A percentile compares a stretch with the other conserved stretches of the same genome.
Evolutionary conservation across 2,888 invertebrate genomes (phyloP).

Genomic region (Isotomurus palustris): DNA sequence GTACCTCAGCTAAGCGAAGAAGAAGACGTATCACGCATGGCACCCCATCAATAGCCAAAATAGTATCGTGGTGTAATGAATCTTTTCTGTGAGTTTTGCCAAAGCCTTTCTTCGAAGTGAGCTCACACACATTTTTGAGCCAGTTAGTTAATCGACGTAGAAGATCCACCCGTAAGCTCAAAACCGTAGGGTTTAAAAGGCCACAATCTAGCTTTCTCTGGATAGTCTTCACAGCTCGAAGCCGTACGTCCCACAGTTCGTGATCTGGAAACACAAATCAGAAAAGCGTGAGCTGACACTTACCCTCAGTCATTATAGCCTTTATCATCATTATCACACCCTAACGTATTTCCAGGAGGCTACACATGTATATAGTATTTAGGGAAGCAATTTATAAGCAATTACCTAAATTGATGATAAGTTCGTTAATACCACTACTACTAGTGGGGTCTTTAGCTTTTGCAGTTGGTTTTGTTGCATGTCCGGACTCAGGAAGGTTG

Average conservation of each 20-base stretch:
- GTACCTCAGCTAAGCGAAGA: constrained; percentile 29
- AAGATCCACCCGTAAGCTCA: constrained; percentile 35
- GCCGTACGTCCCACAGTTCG: constrained; percentile 38
- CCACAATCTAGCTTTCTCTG: constrained; percentile 38
- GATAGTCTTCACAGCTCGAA: constrained; percentile 40
- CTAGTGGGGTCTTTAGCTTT: too few relatives aligned
- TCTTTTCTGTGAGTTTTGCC: neutral
- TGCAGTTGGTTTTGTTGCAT: neutral
- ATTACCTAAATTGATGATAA: constrained; percentile 41
- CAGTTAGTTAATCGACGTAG: constrained; percentile 33
- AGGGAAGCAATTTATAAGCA: too few relatives aligned
- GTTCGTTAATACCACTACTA: constrained; percentile 33
- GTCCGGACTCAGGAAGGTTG: neutral
- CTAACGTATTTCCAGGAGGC: too few relatives aligned
- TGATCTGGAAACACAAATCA: constrained; percentile 30
- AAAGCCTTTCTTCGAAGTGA: neutral
- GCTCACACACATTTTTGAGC: constrained; percentile 14
- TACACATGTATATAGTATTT: neutral
- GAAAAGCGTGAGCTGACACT: neutral
- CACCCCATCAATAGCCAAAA: constrained; percentile 23
- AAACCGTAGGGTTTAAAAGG: constrained; percentile 25
- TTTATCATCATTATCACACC: too few relatives aligned
- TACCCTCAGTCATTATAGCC: neutral
- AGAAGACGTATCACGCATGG: constrained; percentile 33
- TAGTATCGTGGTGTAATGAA: neutral